Evolutionary conservation across 2,113 vertebrate genomes (phyloP), one percentile per base, ranked within the genome.

Genomic region (Rhadina sibilatrix): DNA sequence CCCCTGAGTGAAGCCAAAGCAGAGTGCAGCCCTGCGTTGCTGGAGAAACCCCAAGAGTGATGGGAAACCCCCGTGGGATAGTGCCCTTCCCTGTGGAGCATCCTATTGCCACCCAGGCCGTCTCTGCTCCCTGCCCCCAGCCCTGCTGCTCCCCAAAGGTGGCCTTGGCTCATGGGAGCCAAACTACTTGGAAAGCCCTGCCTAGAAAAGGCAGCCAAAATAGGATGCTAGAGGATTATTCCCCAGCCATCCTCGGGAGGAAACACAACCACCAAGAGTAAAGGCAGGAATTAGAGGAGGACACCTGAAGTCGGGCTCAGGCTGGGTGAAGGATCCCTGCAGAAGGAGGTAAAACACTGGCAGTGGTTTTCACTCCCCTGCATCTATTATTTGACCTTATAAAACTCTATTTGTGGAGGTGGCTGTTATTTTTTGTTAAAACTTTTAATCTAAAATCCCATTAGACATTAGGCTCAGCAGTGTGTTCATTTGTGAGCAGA

Each of bases 381-480:
- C 69, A 89, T 89, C 89, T 89, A 88, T 91, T 94, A 54, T 89
- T 76, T 96, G 93, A 96, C 95, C 95, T 97, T 95, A 82, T 76
- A 94, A 94, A 96, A 64, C 78, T 96, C 83, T 76, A 5, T 96
- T 95, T 96, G 93, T 96, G 96, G 94, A 96, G 81, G 70, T 91
- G 94, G 89, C 79, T 92, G 93, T 94, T 97, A 93, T 94, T 97
- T 96, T 94, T 85, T 5, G 15, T 94, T 91, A 91, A 96, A 91
- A 87, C 89, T 96, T 96, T 94, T 96, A 96, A 97, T 95, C 89
- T 97, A 83, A 94, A 96, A 94, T 97, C 96, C 96, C 94, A 91
- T 96, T 95, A 94, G 93, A 65, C 93, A 91, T 96, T 96, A 94
- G 93, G 74, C 70, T 94, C 87, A 83, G 89, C 24, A 1, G 76